A percentile compares a stretch with the other conserved stretches of the same genome.
phyloP scores from a whole-genome alignment of 2,797 vertebrate species.

The Heterohyrax brucei region DNA sequence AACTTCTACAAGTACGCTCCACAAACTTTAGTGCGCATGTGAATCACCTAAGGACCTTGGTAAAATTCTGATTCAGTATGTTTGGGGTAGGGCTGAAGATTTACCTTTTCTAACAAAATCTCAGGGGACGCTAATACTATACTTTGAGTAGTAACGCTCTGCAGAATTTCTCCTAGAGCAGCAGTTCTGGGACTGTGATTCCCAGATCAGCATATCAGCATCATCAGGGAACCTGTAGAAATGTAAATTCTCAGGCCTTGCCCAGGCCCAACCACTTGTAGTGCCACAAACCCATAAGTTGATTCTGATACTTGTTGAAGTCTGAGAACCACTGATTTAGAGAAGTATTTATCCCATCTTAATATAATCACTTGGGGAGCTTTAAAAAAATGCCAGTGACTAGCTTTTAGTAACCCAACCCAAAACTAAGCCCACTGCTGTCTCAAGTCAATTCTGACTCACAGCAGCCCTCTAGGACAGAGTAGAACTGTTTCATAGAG shows the following conservation, averaged over 20 bases:
- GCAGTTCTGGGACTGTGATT: neutral
- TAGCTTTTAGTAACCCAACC: neutral
- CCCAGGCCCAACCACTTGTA: neutral
- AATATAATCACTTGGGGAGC: neutral
- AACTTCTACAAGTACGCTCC: neutral
- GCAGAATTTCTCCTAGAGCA: neutral
- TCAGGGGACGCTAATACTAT: neutral
- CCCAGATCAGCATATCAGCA: neutral
- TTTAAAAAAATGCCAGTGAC: neutral
- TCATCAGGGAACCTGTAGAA: conserved; percentile 11
- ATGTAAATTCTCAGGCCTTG: neutral
- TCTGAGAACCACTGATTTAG: neutral
- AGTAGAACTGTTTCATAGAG: too few relatives aligned
- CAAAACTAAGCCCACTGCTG: too few relatives aligned
- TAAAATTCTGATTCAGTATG: neutral
- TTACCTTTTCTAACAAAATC: conserved; percentile 11
- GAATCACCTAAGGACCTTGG: neutral
- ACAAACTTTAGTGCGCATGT: neutral
- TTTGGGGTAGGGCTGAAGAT: neutral
- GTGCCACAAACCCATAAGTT: neutral
- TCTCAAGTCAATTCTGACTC: too few relatives aligned
- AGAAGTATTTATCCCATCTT: neutral
- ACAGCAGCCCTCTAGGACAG: too few relatives aligned
- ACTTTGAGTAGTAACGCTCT: neutral
- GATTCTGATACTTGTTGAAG: neutral